Conservation (phyloP, 2,797 vertebrate genomes). For the Sebastes miniatus region DNA sequence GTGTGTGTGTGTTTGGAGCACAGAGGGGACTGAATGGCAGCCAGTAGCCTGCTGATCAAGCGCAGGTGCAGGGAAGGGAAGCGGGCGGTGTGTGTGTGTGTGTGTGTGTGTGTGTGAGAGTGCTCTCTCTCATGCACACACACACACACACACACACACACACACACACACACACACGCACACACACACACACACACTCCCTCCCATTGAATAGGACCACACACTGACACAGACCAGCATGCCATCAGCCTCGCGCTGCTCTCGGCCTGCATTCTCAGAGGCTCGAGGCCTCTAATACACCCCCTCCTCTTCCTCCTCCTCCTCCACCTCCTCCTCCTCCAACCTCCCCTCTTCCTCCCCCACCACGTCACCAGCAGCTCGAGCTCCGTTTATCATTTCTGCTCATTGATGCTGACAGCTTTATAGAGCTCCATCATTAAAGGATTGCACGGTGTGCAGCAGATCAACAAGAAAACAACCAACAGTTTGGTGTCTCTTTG, state of each 20-base stretch:
- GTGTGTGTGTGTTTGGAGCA: slow-evolving; percentile 20
- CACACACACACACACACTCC: slow-evolving; percentile 16
- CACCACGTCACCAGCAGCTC: slow-evolving; percentile 43
- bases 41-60: slow-evolving; percentile 91
- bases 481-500: background rate
- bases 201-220: slow-evolving; percentile 93
- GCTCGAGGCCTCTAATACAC: slow-evolving; percentile 44
- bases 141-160: background rate
- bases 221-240: slow-evolving; percentile 95
- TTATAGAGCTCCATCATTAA: slow-evolving; percentile 57
- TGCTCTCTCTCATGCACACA: background rate
- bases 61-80: slow-evolving; percentile 92
- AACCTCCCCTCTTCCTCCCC: background rate
- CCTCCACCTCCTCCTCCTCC: background rate
- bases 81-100: slow-evolving; percentile 76
- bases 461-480: slow-evolving; percentile 4
- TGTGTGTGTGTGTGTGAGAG: slow-evolving; percentile 66
- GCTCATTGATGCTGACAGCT: slow-evolving; percentile 73
- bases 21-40: slow-evolving; percentile 89
- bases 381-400: slow-evolving; percentile 68
- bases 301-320: background rate
- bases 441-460: slow-evolving; percentile 39
- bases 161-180: background rate
- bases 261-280: slow-evolving; percentile 78
- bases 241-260: slow-evolving; percentile 86